A percentile compares a stretch with the other conserved stretches of the same genome.
phyloP scores from a whole-genome alignment of 2,888 invertebrate genomes.

The Calameuta filiformis region DNA sequence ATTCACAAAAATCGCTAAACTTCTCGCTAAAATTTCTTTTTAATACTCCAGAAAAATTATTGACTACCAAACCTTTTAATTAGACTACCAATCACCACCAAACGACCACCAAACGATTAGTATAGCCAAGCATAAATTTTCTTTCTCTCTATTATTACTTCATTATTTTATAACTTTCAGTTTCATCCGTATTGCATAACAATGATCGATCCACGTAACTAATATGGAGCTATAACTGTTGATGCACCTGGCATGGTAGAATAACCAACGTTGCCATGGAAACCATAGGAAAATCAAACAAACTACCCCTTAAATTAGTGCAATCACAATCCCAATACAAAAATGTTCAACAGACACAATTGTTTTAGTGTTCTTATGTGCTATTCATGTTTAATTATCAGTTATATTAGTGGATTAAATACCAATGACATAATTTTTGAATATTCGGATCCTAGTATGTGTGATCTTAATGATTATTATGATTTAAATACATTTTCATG shows the following conservation, averaged over 20 bases:
- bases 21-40: too few relatives aligned
- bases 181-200: not conserved
- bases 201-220: not conserved
- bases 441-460: slow-evolving; percentile 52
- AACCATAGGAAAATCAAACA: not conserved
- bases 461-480: slow-evolving; percentile 67
- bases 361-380: not conserved
- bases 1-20: too few relatives aligned
- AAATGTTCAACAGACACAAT: not conserved
- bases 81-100: too few relatives aligned
- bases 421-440: slow-evolving; percentile 34
- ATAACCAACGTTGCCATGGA: not conserved
- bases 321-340: not conserved
- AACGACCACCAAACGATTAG: not conserved
- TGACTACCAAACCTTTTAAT: too few relatives aligned
- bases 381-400: not conserved
- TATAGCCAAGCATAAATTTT: not conserved
- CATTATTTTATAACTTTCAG: not conserved
- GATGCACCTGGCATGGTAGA: not conserved
- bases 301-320: not conserved
- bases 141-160: not conserved
- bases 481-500: slow-evolving; percentile 68
- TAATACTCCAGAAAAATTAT: too few relatives aligned
- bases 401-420: not conserved
- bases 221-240: not conserved